phyloP scores from a whole-genome alignment of 1,140 invertebrate species.

The Cydia fagiglandana region DNA sequence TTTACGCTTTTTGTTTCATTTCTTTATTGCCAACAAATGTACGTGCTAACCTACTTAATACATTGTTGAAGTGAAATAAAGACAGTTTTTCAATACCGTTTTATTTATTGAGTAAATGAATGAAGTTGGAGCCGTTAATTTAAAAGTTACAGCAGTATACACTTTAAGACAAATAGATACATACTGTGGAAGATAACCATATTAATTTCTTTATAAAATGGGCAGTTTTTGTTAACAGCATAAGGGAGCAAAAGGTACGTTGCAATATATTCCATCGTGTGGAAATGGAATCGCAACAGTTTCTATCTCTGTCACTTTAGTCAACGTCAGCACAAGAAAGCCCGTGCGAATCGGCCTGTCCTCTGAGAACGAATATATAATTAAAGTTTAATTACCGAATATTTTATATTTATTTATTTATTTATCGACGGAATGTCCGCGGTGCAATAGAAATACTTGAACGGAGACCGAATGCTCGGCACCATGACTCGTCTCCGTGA shows the following conservation, averaged over 20 bases:
- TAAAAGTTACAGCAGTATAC: no score
- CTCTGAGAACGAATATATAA: no score
- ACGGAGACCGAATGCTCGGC: not conserved
- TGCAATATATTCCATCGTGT: no score
- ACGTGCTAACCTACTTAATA: not conserved
- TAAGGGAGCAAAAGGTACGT: no score
- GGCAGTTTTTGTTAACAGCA: not conserved
- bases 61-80: not conserved
- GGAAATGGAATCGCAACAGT: no score
- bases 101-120: not conserved
- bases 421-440: not conserved
- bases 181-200: no score
- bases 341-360: no score
- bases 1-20: conserved; percentile 42
- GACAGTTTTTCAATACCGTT: no score
- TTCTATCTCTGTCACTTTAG: no score
- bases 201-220: not conserved
- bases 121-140: not conserved
- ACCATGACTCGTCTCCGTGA: conserved; percentile 11
- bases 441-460: not conserved
- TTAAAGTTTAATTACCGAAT: no score
- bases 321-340: no score
- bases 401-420: no score
- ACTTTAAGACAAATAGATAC: not conserved
- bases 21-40: conserved; percentile 6